Evolutionary conservation across 2,113 vertebrate genomes (phyloP), one percentile per base, ranked within the genome.

Genomic region (Neodontobutis hainanensis): DNA sequence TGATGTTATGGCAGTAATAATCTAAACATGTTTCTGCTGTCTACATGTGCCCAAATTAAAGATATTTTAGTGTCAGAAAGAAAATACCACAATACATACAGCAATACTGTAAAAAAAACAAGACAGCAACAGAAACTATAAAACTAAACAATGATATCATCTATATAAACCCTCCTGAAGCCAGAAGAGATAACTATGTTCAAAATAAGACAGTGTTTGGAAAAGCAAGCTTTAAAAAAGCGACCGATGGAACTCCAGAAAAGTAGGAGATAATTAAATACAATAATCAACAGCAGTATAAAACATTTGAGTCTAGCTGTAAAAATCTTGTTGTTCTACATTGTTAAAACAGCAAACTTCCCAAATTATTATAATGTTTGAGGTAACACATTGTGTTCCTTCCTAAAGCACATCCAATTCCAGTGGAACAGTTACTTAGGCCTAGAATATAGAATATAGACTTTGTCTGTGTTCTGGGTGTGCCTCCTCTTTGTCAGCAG

Each of bases 401-500:
- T 16, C 44, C 53, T 19, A 42, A 75, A 59, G 65, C 53, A 70
- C 50, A 38, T 69, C 50, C 44, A 50, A 8, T 46, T 57, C 48
- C 8, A 48, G 50, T 62, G 8, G 19, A 66, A 35, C 47, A 55
- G 32, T 50, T 16, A 3, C 35, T 59, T 32, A 19, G 16, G 45
- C 19, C 62, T 16, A 27, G 19, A 3, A 27, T 27, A n/a, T n/a
- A 48, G 16, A 5, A 35, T 1, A 53, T 10, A 57, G 61, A 38
- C 38, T 55, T 12, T 1, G 14, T 53, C 36, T 67, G 32, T 0
- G 16, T 51, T 27, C 8, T 5, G 38, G 3, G 38, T 40, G 38
- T 3, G 48, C 42, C 16, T 55, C 42, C 12, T 58, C 48, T 11
- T 2, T 36, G 46, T 89, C 78, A 90, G 68, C 90, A 91, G 81